Evolutionary conservation across 2,888 invertebrate species (phyloP), one percentile per base, ranked within the genome.

Genomic region (Argynnis bischoffii): DNA sequence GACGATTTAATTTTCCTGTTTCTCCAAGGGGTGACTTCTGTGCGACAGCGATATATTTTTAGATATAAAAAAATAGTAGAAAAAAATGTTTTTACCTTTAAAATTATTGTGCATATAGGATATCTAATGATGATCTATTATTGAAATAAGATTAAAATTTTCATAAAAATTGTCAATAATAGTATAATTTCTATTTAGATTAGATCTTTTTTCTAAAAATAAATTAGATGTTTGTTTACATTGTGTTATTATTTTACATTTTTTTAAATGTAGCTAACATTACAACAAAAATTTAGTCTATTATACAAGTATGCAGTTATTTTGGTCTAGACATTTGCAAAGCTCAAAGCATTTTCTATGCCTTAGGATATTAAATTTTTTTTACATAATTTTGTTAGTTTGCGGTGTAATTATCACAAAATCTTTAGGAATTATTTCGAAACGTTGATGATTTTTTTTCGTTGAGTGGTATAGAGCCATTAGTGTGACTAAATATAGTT

Each of bases 1-100:
- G 61, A 61, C 61, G 61, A 61, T 61, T 61, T 61, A 61, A 61
- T 61, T 61, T 61, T 61, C 61, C 61, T 61, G 61, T 61, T 51
- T 61, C 61, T 61, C 35, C 35, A 26, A 59, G 31, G 59, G 51
- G 61, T 53, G 61, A 61, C 61, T 61, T 48, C 59, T n/a, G 26
- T 16, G 41, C 15, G 18, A 41, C 5, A 16, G 51, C 61, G 14
- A 8, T 53, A 15, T 35, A 51, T 26, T 26, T 48, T 6, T 6
- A 48, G 26, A 13, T n/a, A 48, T 59, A 11, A 59, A 57, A n/a
- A 47, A 59, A 59, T 48, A 41, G 15, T 13, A 55, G 11, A 41
- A 55, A 41, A 4, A 41, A 41, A 41, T 41, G 11, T 41, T 41
- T 41, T 8, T 8, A 41, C 11, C 35, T 41, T 41, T 41, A 11